Base-by-base conservation (phyloP, 2,797 vertebrate species). In the Poeciliopsis presidionis region DNA sequence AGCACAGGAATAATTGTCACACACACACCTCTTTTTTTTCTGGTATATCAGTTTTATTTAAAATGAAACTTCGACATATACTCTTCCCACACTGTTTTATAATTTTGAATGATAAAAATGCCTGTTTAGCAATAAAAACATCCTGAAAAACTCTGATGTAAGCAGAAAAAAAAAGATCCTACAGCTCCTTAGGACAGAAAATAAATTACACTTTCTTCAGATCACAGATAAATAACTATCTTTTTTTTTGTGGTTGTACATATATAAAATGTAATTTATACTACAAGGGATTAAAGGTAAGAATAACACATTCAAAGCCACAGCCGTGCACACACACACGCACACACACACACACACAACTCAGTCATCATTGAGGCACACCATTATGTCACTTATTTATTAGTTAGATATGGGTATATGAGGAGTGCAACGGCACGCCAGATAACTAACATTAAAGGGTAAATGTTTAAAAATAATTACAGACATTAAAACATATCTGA, bases 191-290 rank as follows among this genome's bases (percentile, higher is more conserved):
- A 89, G 87, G 88, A 91, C 81, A 90, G 86, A 93, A 77, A 96
- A 96, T 95, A 95, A 96, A 95, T 96, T 96, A 96, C 87, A 92
- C 82, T 87, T 91, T 92, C 82, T 92, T 94, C 91, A 91, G 88
- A 94, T 94, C 91, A 93, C 88, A 92, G 92, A 96, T 96, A 96
- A 96, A 96, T 96, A 95, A 94, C 90, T 93, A 95, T 94, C 81
- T 88, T 83, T 88, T 33, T 30, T 83, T 85, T 80, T 73, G 22
- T 69, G 45, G 72, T 53, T 84, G 72, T 83, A 93, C 89, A 89
- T 89, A 90, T 93, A 94, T 92, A 95, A 92, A 95, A 92, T 84
- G 83, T 72, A 67, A 76, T 88, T 89, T 89, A 90, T 86, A 85
- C 91, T 92, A 92, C 74, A 84, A 81, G 82, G 77, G 81, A 89